Evolutionary conservation across 2,888 invertebrate species (phyloP).

Genomic region (Thecocarcelia acutangulata): DNA sequence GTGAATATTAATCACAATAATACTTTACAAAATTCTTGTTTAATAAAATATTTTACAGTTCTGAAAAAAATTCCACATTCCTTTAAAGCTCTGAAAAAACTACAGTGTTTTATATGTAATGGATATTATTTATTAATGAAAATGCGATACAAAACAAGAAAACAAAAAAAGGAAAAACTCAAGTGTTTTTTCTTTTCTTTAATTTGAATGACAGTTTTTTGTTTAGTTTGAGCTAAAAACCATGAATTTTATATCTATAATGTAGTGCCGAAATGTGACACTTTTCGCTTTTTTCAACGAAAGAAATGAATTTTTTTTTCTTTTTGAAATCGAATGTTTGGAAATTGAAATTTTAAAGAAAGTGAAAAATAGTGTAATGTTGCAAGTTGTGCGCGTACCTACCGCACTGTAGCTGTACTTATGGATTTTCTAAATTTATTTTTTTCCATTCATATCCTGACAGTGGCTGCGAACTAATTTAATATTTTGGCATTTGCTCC

Average conservation of each 20-base stretch:
- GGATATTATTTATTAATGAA: slow-evolving; percentile 46
- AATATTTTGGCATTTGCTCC: slow-evolving; percentile 65
- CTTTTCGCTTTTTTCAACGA: slow-evolving; percentile 52
- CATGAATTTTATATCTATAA: slow-evolving; percentile 23
- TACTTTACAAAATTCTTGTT: too few relatives aligned
- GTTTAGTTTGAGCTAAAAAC: slow-evolving; percentile 54
- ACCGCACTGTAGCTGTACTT: slow-evolving; percentile 57
- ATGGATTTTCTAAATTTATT: too few relatives aligned
- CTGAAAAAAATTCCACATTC: slow-evolving; percentile 31
- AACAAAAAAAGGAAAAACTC: slow-evolving; percentile 34
- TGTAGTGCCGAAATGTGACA: slow-evolving; percentile 57
- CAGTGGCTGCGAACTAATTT: slow-evolving; percentile 65
- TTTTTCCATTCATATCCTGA: slow-evolving; percentile 56
- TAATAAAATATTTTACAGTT: too few relatives aligned
- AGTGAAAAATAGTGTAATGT: slow-evolving; percentile 43
- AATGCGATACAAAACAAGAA: too few relatives aligned
- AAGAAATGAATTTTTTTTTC: slow-evolving; percentile 11
- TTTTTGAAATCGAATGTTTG: background rate
- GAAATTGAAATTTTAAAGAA: slow-evolving; percentile 3
- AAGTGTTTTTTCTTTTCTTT: slow-evolving; percentile 51
- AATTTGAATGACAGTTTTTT: slow-evolving; percentile 47
- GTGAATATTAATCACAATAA: too few relatives aligned
- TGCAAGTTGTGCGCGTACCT: slow-evolving; percentile 61
- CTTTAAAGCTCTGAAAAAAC: background rate
- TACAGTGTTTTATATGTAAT: slow-evolving; percentile 18